Base-by-base conservation (phyloP, 2,888 invertebrate species). In the Palloptera scutellata region DNA sequence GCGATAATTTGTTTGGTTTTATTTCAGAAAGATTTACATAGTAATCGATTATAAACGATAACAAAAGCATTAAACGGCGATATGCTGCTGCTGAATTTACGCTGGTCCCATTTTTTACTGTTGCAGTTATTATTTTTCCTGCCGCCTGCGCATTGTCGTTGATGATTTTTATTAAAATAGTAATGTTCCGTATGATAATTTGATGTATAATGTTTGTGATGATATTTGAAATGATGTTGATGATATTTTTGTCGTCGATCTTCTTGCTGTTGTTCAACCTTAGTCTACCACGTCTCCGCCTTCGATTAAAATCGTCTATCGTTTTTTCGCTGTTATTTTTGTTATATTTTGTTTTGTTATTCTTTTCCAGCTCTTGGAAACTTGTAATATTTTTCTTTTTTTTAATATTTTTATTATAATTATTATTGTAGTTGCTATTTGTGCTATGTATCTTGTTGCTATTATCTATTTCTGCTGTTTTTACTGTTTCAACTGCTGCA, bases 251-350 rank as follows among this genome's bases (percentile, higher is more conserved):
- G 66, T 19, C 61, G 55, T 63, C 64, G 54, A 48, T 62, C 40
- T 45, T 65, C 41, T 60, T 65, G 64, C 57, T 69, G 69, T 64
- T 17, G 53, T 63, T 52, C 45, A 10, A 67, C 80, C 85, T 84
- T 84, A 84, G 84, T 30, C 84, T 81, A 17, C 85, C 84, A 68
- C 84, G 82, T 67, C 85, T 75, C n/a, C 84, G 79, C 64, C 83
- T 81, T 72, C 83, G 82, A 66, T 82, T 82, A 69, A 83, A 83
- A 78, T 83, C 30, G 30, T 30, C 82, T 81, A 80, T 80, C 76
- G 79, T 79, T 74, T 70, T 75, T 61, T 75, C 62, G 13, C 62
- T 67, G 52, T 61, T 66, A n/a, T 61, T n/a, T 30, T 6, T 13
- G 1, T 57, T 15, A 42, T 1, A 17, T 11, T 63, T 59, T 64